Percentiles rank a stretch among this genome's conserved stretches.
Evolutionary conservation across 2,113 vertebrate genomes (phyloP).

Genomic region (Phyllostomus hastatus): DNA sequence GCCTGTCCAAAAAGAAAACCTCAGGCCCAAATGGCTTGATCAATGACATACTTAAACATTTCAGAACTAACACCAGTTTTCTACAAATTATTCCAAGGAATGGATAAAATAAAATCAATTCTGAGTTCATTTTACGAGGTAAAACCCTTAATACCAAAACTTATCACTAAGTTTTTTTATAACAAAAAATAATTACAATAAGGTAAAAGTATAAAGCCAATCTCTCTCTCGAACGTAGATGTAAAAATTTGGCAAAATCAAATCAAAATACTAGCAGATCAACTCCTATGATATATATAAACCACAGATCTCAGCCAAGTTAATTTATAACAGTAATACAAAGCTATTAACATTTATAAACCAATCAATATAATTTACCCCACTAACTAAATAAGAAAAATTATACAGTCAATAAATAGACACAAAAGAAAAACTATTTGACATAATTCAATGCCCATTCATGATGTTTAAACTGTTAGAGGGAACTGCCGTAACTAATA

Average conservation of each 20-base stretch:
- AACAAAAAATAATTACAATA: background rate
- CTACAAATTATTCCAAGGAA: background rate
- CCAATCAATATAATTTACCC: background rate
- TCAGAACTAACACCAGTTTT: background rate
- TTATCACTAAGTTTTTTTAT: background rate
- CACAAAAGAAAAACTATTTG: background rate
- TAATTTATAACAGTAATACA: background rate
- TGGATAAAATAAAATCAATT: slow-evolving; percentile 24
- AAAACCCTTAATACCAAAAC: background rate
- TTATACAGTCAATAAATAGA: background rate
- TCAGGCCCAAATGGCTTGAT: background rate
- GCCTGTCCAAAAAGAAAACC: no score
- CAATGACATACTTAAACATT: background rate
- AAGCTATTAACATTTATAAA: background rate
- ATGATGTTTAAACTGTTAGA: background rate
- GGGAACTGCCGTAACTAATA: background rate
- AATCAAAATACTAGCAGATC: background rate
- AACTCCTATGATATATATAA: background rate
- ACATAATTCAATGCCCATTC: background rate
- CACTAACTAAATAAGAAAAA: background rate
- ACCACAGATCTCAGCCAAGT: background rate
- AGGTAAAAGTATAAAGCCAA: background rate
- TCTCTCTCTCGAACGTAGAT: background rate
- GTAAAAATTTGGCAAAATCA: background rate
- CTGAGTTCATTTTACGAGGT: background rate